A percentile compares a stretch with the other conserved stretches of the same genome.
These are phyloP conservation scores for Carassius auratus DNA, from an alignment of 2,113 vertebrate species.

Conservation along the genomic window DNA sequence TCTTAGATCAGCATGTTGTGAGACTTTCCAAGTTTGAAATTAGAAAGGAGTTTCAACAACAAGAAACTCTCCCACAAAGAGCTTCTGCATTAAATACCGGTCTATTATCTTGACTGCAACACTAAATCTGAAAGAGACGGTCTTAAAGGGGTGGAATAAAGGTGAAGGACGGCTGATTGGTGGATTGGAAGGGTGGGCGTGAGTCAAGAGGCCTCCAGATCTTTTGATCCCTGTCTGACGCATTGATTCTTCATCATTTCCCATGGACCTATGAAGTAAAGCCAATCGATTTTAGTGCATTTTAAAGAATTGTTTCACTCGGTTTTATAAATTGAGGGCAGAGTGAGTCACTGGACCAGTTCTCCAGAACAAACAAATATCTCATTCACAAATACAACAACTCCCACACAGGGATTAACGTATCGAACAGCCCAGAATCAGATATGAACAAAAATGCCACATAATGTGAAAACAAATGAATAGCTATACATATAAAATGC, in stretches of 20 bases:
- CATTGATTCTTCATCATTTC: constrained; percentile 54
- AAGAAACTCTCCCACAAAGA: constrained; percentile 17
- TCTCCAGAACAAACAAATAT: constrained; percentile 43
- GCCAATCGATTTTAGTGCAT: constrained; percentile 52
- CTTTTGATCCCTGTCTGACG: constrained; percentile 44
- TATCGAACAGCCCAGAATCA: background rate
- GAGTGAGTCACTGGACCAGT: constrained; percentile 9
- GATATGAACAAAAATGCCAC: background rate
- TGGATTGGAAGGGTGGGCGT: constrained; percentile 8
- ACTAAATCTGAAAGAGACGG: constrained; percentile 6
- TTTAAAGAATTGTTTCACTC: constrained; percentile 29
- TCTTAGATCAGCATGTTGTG: background rate
- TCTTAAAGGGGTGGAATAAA: constrained; percentile 14
- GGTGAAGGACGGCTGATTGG: constrained; percentile 8
- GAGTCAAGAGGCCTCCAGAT: constrained; percentile 23
- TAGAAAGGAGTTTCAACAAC: background rate
- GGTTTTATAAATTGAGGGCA: constrained; percentile 18
- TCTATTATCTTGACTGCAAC: constrained; percentile 9
- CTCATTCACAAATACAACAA: constrained; percentile 46
- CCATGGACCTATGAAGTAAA: constrained; percentile 37
- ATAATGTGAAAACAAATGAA: background rate
- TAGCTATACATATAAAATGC: background rate
- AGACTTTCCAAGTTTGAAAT: background rate
- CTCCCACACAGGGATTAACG: constrained; percentile 16
- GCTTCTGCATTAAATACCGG: background rate